These are phyloP conservation scores for Mythimna impura DNA, from an alignment of 2,888 invertebrate species.

Conservation along the genomic window DNA sequence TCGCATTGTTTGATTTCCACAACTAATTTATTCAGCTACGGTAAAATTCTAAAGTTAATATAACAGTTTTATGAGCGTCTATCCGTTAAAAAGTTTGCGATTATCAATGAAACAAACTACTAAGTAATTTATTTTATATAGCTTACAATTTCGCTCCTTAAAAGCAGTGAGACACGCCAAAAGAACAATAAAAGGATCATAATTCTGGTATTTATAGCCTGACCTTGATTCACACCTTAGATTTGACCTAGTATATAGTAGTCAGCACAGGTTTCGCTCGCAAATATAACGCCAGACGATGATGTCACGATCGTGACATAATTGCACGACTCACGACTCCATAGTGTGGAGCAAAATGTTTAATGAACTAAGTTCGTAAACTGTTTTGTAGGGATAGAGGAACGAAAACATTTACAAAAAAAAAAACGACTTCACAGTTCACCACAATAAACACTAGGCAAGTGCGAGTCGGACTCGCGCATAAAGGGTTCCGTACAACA, in stretches of 20 bases:
- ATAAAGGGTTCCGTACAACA: too few species aligned
- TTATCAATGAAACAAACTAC: not conserved
- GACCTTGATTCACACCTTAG: conserved; percentile 54
- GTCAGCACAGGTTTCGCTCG: conserved; percentile 48
- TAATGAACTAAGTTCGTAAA: conserved; percentile 42
- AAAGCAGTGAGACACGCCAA: conserved; percentile 15
- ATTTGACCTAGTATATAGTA: conserved; percentile 31
- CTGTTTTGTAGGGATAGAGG: not conserved
- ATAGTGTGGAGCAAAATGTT: conserved; percentile 57
- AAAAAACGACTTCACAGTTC: too few species aligned
- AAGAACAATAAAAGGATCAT: conserved; percentile 13
- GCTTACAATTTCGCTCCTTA: not conserved
- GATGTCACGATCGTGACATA: conserved; percentile 68
- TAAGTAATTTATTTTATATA: not conserved
- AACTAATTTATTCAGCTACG: not conserved
- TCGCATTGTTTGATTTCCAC: not conserved
- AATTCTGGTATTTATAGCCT: conserved; percentile 19
- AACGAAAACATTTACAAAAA: not conserved
- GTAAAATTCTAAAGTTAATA: not conserved
- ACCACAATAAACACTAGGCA: too few species aligned
- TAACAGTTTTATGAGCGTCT: not conserved
- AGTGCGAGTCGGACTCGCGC: too few species aligned
- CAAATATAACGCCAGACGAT: conserved; percentile 48
- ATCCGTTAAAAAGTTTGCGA: not conserved
- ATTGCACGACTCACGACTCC: conserved; percentile 58